Conservation (phyloP, 2,113 vertebrate genomes). For the Nothobranchius kuhntae region DNA sequence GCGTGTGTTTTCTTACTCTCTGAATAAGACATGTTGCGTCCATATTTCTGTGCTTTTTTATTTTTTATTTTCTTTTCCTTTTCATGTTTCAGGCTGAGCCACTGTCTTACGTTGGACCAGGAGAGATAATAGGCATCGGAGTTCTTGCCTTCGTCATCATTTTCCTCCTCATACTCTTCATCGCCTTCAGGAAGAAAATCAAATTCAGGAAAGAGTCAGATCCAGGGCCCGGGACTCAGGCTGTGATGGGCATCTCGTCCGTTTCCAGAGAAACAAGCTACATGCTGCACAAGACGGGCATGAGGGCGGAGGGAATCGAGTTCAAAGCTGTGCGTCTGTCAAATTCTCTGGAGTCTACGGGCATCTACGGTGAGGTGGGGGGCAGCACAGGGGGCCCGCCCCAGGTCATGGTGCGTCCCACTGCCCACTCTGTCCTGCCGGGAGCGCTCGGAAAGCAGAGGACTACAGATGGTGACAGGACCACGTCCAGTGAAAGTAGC, state of each 20-base stretch:
- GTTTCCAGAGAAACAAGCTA: conserved; percentile 74
- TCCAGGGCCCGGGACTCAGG: conserved; percentile 38
- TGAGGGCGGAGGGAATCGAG: conserved; percentile 78
- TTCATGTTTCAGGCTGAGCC: conserved; percentile 81
- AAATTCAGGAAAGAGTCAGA: conserved; percentile 88
- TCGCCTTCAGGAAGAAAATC: conserved; percentile 90
- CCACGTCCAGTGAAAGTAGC: conserved; percentile 56
- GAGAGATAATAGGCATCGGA: conserved; percentile 92
- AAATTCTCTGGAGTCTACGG: conserved; percentile 74
- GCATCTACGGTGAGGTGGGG: conserved; percentile 69
- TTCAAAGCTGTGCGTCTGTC: conserved; percentile 83
- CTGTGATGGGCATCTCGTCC: conserved; percentile 53
- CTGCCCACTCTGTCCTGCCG: conserved; percentile 81
- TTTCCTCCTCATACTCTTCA: conserved; percentile 85
- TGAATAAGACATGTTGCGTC: background rate
- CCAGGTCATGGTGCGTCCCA: conserved; percentile 90
- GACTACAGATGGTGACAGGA: conserved; percentile 54
- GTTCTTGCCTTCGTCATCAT: conserved; percentile 89
- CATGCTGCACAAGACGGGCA: conserved; percentile 86
- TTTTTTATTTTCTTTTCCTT: conserved; percentile 3
- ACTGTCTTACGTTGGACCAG: conserved; percentile 89
- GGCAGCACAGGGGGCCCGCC: conserved; percentile 84
- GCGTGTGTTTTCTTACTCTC: no score
- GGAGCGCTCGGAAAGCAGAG: conserved; percentile 45
- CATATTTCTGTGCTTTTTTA: background rate